These are phyloP conservation scores for Sebastes schlegelii DNA, from an alignment of 2,113 vertebrate genomes.

Conservation along the genomic window DNA sequence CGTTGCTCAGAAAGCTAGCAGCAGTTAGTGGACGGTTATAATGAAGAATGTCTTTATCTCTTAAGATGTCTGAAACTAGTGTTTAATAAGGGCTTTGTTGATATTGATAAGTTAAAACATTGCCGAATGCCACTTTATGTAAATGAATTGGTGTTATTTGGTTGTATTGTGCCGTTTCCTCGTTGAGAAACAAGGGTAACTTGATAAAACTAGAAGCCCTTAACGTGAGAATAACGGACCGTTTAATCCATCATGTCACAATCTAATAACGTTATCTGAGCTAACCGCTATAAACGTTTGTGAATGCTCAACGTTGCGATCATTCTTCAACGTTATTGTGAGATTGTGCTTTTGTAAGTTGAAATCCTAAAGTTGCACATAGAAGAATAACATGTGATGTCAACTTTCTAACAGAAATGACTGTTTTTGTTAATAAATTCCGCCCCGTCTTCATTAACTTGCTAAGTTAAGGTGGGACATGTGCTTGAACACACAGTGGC, in stretches of 20 bases:
- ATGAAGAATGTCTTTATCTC: neutral
- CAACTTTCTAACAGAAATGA: no score
- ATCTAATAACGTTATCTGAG: no score
- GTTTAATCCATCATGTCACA: neutral
- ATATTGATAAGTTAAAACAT: neutral
- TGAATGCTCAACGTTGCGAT: neutral
- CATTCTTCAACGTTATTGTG: no score
- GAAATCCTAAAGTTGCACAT: neutral
- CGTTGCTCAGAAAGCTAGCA: neutral
- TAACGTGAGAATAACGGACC: neutral
- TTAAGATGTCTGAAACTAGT: neutral
- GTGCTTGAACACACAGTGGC: slow-evolving; percentile 61
- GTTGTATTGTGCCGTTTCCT: no score
- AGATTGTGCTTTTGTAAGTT: neutral
- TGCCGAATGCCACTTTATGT: no score
- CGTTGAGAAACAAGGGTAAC: no score
- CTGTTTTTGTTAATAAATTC: neutral
- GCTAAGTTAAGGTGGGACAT: slow-evolving; percentile 47
- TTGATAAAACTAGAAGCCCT: no score
- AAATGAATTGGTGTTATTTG: no score
- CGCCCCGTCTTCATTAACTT: neutral
- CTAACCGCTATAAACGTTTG: neutral
- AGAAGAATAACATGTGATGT: neutral
- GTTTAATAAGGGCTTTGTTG: no score
- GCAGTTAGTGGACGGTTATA: neutral